Percentiles rank a stretch among this genome's conserved stretches.
Evolutionary conservation across 2,888 invertebrate species (phyloP).

Genomic region (Scrobipalpa atriplicella): DNA sequence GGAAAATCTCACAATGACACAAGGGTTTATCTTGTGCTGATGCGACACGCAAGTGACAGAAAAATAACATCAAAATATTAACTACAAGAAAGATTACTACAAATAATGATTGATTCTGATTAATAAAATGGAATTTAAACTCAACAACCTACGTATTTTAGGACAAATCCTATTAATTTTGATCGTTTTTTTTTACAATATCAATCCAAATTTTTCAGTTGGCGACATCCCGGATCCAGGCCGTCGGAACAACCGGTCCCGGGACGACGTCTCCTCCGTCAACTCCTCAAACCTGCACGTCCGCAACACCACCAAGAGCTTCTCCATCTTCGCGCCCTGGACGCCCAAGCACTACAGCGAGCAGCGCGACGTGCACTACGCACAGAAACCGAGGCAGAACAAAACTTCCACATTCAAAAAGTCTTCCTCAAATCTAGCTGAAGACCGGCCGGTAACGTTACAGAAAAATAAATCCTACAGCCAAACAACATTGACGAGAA

Average conservation of each 20-base stretch:
- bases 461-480: constrained; percentile 78
- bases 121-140: too few relatives aligned
- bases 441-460: constrained; percentile 61
- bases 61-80: too few relatives aligned
- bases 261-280: constrained; percentile 88
- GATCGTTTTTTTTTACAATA: not conserved
- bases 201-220: constrained; percentile 71
- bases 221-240: constrained; percentile 93
- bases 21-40: too few relatives aligned
- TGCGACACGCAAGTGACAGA: too few relatives aligned
- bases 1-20: too few relatives aligned
- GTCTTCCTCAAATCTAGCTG: constrained; percentile 67
- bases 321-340: constrained; percentile 93
- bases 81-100: too few relatives aligned
- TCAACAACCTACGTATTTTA: too few relatives aligned
- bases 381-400: constrained; percentile 81
- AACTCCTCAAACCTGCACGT: constrained; percentile 85
- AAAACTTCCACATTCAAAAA: constrained; percentile 66
- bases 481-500: constrained; percentile 67
- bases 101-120: too few relatives aligned
- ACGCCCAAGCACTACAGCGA: constrained; percentile 89
- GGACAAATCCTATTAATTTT: too few relatives aligned
- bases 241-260: constrained; percentile 83
- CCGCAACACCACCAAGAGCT: constrained; percentile 89
- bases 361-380: constrained; percentile 90